Evolutionary conservation across 2,888 invertebrate genomes (phyloP).

Genomic region (Luperina nickerlii): DNA sequence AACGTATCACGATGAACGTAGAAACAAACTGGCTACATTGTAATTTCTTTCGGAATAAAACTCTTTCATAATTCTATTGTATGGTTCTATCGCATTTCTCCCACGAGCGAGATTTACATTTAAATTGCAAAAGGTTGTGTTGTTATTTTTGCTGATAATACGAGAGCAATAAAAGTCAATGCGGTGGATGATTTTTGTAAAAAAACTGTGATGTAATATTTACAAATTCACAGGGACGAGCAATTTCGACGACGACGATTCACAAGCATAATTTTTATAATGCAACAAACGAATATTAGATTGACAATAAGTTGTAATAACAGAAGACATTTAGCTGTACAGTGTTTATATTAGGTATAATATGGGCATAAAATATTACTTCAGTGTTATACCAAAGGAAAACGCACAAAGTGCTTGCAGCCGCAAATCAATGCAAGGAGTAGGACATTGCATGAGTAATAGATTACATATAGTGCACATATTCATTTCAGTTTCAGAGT

Average conservation of each 20-base stretch:
- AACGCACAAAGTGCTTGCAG: not conserved
- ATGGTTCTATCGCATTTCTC: not conserved
- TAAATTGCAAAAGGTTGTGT: constrained; percentile 33
- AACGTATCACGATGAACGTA: too few relatives aligned
- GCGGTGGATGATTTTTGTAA: constrained; percentile 51
- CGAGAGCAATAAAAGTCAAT: constrained; percentile 51
- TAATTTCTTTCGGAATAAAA: not conserved
- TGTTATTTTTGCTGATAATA: constrained; percentile 44
- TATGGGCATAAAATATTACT: not conserved
- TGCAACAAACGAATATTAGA: not conserved
- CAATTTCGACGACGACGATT: constrained; percentile 18
- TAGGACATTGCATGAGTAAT: not conserved
- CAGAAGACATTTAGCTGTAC: too few relatives aligned
- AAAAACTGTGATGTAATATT: constrained; percentile 42
- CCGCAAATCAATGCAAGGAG: not conserved
- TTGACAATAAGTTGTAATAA: not conserved
- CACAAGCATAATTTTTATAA: not conserved
- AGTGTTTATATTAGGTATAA: not conserved
- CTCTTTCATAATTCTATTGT: not conserved
- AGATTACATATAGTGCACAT: not conserved
- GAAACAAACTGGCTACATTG: not conserved
- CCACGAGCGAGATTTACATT: constrained; percentile 25
- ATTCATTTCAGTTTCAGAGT: not conserved
- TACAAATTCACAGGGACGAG: constrained; percentile 26
- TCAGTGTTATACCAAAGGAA: not conserved